Evolutionary conservation across 2,113 vertebrate species (phyloP), one percentile per base, ranked within the genome.

Genomic region (Gila orcuttii): DNA sequence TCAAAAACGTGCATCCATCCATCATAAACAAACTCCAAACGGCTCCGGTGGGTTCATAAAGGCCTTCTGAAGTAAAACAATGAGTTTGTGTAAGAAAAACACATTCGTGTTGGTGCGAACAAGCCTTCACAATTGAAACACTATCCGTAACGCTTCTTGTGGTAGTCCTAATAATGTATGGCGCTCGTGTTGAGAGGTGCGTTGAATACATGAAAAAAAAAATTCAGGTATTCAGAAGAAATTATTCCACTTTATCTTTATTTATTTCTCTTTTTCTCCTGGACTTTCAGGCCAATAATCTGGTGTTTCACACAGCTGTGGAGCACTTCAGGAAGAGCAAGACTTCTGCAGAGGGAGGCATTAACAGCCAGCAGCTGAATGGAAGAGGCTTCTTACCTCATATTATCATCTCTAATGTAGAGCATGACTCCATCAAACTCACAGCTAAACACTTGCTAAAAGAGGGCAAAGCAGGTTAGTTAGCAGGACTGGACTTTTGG

Each of bases 361-460:
- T 79, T 0, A 80, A 55, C 0, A 74, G 52, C 13, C 59, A 6
- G 1, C 66, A 66, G 13, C 84, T 77, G 17, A 89, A 90, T 1
- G 88, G 55, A 21, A 85, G 50, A 6, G 50, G 0, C 0, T 84
- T 84, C n/a, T 66, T 39, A 2, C 97, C 98, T 0, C 98, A 99
- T 87, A 80, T 99, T 0, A 84, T 99, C 87, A 96, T 94, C 0
- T 97, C 95, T 0, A 95, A 92, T 0, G 95, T 99, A 89, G 98
- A 99, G 59, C 98, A 99, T 0, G 97, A 98, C 93, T 99, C 98
- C 0, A 36, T 99, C 85, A 95, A 93, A 19, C 92, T 98, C 25
- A 93, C 92, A 0, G 94, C 96, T 77, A 94, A 97, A 84, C 94
- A 95, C 59, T 93, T 99, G 8, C 82, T 88, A 80, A 91, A 87